Evolutionary conservation across 92 coral and sea anemone species (phyloP).

Genomic region (Metridium senile): DNA sequence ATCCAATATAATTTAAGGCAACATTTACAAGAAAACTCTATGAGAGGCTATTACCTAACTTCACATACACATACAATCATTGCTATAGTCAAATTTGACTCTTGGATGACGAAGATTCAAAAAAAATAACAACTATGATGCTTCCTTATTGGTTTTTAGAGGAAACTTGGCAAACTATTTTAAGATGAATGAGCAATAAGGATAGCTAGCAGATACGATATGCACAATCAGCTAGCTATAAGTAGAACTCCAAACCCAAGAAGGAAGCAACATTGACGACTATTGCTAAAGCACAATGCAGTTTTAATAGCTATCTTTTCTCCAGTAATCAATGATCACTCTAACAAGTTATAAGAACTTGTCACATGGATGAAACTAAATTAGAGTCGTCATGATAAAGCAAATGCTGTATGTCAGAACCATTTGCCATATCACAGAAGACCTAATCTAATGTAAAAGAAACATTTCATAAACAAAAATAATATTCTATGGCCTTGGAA

Average conservation of each 20-base stretch:
- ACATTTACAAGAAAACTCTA: conserved; percentile 38
- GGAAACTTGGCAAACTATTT: conserved; percentile 21
- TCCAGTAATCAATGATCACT: conserved; percentile 18
- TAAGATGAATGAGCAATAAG: conserved; percentile 20
- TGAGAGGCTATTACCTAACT: conserved; percentile 19
- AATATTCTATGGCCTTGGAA: conserved; percentile 23
- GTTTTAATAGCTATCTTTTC: conserved; percentile 22
- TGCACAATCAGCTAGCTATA: conserved; percentile 30
- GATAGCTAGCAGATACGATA: conserved; percentile 18
- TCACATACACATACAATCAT: conserved; percentile 46
- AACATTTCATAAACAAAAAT: conserved; percentile 24
- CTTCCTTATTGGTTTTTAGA: conserved; percentile 20
- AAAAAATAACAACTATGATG: conserved; percentile 11
- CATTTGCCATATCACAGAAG: conserved; percentile 19
- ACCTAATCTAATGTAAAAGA: conserved; percentile 2
- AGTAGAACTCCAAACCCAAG: conserved; percentile 29
- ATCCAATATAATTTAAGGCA: conserved; percentile 54
- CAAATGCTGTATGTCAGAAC: conserved; percentile 3
- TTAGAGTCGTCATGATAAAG: conserved; percentile 1
- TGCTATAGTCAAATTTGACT: conserved; percentile 17
- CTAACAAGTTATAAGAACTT: not conserved
- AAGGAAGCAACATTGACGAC: conserved; percentile 9
- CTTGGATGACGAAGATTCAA: conserved; percentile 25
- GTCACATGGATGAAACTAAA: not conserved
- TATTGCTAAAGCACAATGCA: not conserved